Percentiles rank a stretch among this genome's conserved stretches.
Evolutionary conservation across 2,888 invertebrate genomes (phyloP).

Genomic region (Thereva unica): DNA sequence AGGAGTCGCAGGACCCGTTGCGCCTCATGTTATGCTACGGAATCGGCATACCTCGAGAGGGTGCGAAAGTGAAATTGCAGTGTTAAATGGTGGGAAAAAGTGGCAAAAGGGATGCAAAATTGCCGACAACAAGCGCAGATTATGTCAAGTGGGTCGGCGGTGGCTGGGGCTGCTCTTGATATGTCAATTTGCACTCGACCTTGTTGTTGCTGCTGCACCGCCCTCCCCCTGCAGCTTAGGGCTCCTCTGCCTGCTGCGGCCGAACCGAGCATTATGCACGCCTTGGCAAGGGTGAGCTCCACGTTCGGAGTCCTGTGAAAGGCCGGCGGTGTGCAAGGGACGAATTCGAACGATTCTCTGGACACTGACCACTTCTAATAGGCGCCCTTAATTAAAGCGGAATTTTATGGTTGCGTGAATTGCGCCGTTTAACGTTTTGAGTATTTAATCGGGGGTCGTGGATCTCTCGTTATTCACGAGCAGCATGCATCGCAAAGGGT

Average conservation of each 20-base stretch:
- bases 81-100: conserved; percentile 35
- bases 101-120: conserved; percentile 35
- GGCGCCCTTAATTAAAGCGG: conserved; percentile 23
- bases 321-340: background rate
- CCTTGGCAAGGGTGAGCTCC: background rate
- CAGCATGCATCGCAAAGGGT: conserved; percentile 13
- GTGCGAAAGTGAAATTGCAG: conserved; percentile 35
- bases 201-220: conserved; percentile 27
- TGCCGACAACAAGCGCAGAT: conserved; percentile 33
- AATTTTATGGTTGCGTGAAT: conserved; percentile 33
- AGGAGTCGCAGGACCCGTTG: background rate
- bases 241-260: conserved; percentile 13
- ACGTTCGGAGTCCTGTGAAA: background rate
- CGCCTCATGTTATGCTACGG: conserved; percentile 8
- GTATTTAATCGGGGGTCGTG: conserved; percentile 27
- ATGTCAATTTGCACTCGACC: conserved; percentile 30
- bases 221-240: conserved; percentile 24
- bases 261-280: background rate
- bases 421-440: conserved; percentile 29
- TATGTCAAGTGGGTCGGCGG: conserved; percentile 30
- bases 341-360: background rate
- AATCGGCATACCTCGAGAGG: conserved; percentile 34
- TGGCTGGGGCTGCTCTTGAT: conserved; percentile 29
- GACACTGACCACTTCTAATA: conserved; percentile 29
- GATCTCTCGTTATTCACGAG: background rate